These are phyloP conservation scores for Papilio protenor DNA, from an alignment of 2,888 invertebrate genomes.

Conservation along the genomic window DNA sequence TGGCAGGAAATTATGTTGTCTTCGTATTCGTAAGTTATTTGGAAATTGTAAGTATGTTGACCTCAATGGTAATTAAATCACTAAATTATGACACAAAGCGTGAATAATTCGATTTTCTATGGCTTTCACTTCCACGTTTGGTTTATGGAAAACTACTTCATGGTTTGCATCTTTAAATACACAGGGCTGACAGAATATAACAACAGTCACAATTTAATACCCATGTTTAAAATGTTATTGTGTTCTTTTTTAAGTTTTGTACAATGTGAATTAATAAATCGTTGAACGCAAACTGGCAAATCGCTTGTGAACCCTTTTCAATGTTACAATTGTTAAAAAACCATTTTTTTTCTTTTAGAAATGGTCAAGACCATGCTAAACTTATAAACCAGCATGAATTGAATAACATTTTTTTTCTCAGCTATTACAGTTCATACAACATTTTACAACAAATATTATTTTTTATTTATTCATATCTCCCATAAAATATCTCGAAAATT, in stretches of 20 bases:
- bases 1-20: background rate
- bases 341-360: too few species aligned
- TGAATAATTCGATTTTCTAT: slow-evolving; percentile 21
- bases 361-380: too few species aligned
- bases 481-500: background rate
- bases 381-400: background rate
- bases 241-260: too few species aligned
- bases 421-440: too few species aligned
- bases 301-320: too few species aligned
- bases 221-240: too few species aligned
- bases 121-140: slow-evolving; percentile 26
- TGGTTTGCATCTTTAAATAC: background rate
- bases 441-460: background rate
- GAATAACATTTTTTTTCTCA: background rate
- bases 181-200: slow-evolving; percentile 27
- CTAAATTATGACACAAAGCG: slow-evolving; percentile 12
- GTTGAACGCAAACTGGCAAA: too few species aligned
- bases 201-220: too few species aligned
- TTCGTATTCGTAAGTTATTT: background rate
- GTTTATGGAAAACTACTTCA: slow-evolving; percentile 25
- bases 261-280: background rate
- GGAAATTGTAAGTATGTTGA: background rate
- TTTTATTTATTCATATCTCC: background rate
- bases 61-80: background rate
- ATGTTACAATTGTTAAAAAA: background rate